Percentiles rank a stretch among this genome's conserved stretches.
These are phyloP conservation scores for Onychorhynchus coronatus DNA, from an alignment of 2,113 vertebrate genomes.

Conservation along the genomic window DNA sequence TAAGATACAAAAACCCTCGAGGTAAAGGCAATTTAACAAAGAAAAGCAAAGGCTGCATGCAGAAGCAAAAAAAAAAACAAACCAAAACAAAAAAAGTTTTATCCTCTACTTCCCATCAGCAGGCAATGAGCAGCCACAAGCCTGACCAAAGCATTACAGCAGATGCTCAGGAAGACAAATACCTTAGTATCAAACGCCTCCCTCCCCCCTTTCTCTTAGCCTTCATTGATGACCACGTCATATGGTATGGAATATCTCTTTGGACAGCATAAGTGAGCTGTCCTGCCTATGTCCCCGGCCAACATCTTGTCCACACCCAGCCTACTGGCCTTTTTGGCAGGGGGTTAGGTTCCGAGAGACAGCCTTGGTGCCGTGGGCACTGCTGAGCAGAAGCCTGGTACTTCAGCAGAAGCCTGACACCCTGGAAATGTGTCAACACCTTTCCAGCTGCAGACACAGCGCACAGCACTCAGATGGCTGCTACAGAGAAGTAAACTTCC, in stretches of 20 bases:
- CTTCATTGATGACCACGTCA: not conserved
- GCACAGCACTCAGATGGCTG: not conserved
- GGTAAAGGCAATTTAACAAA: not conserved
- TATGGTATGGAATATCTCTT: rapidly evolving
- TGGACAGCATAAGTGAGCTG: not conserved
- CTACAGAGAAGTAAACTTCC: not conserved
- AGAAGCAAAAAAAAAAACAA: not conserved
- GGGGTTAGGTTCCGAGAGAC: not conserved
- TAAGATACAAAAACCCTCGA: not conserved
- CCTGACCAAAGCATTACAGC: rapidly evolving
- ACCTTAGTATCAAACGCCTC: not conserved
- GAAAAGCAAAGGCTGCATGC: not conserved
- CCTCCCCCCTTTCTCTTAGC: not conserved
- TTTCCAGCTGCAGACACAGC: not conserved
- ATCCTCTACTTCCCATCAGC: not conserved
- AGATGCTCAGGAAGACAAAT: not conserved
- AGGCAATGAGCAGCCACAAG: not conserved
- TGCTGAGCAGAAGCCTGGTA: not conserved
- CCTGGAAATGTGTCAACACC: not conserved
- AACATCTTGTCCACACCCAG: not conserved
- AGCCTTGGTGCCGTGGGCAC: not conserved
- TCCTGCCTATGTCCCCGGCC: not conserved
- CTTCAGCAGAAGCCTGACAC: not conserved
- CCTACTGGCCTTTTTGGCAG: not conserved
- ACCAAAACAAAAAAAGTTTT: not conserved